Evolutionary conservation across 2,113 vertebrate genomes (phyloP), one percentile per base, ranked within the genome.

Genomic region (Gobiocypris rarus): DNA sequence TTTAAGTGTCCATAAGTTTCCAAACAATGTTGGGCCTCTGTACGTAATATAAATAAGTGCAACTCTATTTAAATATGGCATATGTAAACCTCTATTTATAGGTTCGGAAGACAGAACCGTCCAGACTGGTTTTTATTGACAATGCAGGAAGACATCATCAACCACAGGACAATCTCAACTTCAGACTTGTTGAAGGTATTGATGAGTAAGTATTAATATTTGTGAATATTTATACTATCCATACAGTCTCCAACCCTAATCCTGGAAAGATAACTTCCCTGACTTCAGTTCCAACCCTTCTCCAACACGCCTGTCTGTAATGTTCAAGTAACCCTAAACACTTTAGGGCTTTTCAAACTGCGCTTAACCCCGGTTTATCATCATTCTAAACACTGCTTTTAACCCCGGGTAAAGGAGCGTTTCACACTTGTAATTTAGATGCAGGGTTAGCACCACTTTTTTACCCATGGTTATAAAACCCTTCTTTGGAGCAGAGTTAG

Each of bases 111-210:
- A 93, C 93, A 0, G 88, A 94, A 0, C 96, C 96, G 0, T 95
- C 96, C 82, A 96, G 61, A 22, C 91, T 99, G 90, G 96, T 98
- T 74, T 99, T 97, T 90, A 97, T 98, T 0, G 97, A 98, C 90
- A 99, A 99, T 0, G 95, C 97, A 0, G 97, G 95, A 54, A 92
- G 94, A 81, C 96, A 95, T 0, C 91, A 91, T 69, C 97, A 96
- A 26, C 90, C 95, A 0, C 90, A 91, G 15, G 89, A 95, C 89
- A 96, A 96, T 90, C 95, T 99, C 79, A 97, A 99, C 93, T 98
- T 97, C 86, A 94, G 94, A 86, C 94, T 98, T 67, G 89, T 99
- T 69, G 92, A 98, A 71, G 97, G 97, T 89, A 96, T 98, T 61
- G 87, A 93, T 5, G 92, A 96, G 97, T 99, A 90, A 95, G 94